Percentiles rank a stretch among this genome's conserved stretches.
Evolutionary conservation across 2,888 invertebrate genomes (phyloP).

Genomic region (Nomada hirtipes): DNA sequence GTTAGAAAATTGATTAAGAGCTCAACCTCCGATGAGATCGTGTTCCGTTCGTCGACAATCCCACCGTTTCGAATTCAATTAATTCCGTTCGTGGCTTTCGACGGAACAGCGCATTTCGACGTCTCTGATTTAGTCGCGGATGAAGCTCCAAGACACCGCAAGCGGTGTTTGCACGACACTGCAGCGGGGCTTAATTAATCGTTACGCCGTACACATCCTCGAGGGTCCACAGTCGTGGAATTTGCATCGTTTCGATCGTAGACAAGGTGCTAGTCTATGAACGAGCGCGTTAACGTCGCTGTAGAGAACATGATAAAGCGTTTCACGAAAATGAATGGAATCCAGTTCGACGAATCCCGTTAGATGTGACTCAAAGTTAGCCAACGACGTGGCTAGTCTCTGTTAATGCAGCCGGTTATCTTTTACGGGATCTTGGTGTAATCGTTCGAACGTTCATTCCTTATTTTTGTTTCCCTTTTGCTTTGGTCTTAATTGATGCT

Average conservation of each 20-base stretch:
- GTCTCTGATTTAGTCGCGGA: constrained; percentile 23
- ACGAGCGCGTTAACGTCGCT: constrained; percentile 30
- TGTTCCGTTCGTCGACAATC: neutral
- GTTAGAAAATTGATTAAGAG: too few species aligned
- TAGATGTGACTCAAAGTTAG: neutral
- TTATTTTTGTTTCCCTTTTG: neutral
- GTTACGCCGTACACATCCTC: constrained; percentile 25
- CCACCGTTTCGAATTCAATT: constrained; percentile 15
- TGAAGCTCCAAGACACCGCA: neutral
- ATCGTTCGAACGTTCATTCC: neutral
- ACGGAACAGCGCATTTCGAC: neutral
- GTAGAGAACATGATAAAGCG: neutral
- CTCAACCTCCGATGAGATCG: too few species aligned
- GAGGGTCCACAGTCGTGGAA: constrained; percentile 12
- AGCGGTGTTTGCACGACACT: constrained; percentile 24
- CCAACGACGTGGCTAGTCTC: neutral
- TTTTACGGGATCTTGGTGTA: neutral
- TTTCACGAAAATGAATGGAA: neutral
- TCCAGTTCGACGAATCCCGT: neutral
- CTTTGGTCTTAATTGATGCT: neutral
- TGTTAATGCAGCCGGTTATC: neutral
- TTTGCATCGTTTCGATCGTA: constrained; percentile 39
- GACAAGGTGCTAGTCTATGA: neutral
- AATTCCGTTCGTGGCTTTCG: constrained; percentile 13
- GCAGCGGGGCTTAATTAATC: constrained; percentile 48